A percentile compares a stretch with the other conserved stretches of the same genome.
Evolutionary conservation across 1,140 invertebrate genomes (phyloP).

Genomic region (Aphidius gifuensis): DNA sequence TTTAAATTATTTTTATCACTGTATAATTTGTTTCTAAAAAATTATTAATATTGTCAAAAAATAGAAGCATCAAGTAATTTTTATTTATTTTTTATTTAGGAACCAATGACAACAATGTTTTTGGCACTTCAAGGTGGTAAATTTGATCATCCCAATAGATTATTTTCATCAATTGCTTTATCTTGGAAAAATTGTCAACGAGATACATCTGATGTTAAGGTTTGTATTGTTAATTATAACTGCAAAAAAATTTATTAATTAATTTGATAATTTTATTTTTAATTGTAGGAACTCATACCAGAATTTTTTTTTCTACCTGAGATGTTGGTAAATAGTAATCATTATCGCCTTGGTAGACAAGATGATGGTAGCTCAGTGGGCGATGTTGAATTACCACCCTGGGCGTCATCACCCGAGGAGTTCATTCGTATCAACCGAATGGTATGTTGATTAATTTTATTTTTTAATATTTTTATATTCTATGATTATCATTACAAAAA

Average conservation of each 20-base stretch:
- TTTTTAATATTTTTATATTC: not conserved
- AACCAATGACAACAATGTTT: slow-evolving; percentile 99
- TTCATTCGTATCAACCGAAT: slow-evolving; percentile 97
- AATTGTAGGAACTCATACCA: slow-evolving; percentile 86
- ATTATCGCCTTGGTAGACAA: slow-evolving; percentile 81
- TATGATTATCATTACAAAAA: slow-evolving; percentile 7
- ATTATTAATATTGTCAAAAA: no score
- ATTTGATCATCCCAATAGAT: slow-evolving; percentile 95
- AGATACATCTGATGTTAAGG: slow-evolving; percentile 98
- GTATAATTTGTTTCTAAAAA: not conserved
- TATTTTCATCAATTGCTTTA: slow-evolving; percentile 90
- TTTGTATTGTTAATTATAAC: slow-evolving; percentile 45
- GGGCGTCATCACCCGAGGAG: slow-evolving; percentile 95
- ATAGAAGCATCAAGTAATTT: no score
- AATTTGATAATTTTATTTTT: slow-evolving; percentile 15
- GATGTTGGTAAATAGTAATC: slow-evolving; percentile 92
- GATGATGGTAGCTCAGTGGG: slow-evolving; percentile 81
- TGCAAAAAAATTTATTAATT: not conserved
- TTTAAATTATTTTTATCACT: slow-evolving; percentile 18
- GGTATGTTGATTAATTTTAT: slow-evolving; percentile 55
- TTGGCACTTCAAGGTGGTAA: slow-evolving; percentile 97
- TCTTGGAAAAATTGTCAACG: slow-evolving; percentile 99
- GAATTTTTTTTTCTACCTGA: slow-evolving; percentile 99
- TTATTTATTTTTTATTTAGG: slow-evolving; percentile 58
- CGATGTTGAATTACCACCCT: slow-evolving; percentile 90